Evolutionary conservation across 2,113 vertebrate species (phyloP).

Genomic region (Hipposideros armiger): DNA sequence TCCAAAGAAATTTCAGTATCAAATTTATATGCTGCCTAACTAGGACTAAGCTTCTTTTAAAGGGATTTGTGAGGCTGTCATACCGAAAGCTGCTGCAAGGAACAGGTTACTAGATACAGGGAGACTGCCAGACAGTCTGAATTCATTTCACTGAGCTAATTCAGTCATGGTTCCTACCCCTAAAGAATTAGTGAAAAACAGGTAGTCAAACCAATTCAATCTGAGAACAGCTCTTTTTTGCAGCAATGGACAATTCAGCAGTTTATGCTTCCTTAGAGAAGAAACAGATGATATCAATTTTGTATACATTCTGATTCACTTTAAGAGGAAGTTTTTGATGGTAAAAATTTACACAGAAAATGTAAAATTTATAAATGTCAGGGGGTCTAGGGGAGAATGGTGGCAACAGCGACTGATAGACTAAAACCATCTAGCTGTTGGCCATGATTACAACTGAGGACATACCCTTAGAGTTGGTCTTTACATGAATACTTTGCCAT

Average conservation of each 20-base stretch:
- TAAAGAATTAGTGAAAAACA: constrained; percentile 26
- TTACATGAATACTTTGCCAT: not conserved
- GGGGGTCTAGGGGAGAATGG: not conserved
- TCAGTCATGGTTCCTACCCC: not conserved
- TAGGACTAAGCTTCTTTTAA: not conserved
- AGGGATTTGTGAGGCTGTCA: not conserved
- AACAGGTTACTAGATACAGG: not conserved
- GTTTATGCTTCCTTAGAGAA: not conserved
- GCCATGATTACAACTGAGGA: not conserved
- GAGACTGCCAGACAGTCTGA: not conserved
- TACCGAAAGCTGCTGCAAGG: not conserved
- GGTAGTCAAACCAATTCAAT: not conserved
- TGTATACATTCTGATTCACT: not conserved
- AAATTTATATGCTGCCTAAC: constrained; percentile 7
- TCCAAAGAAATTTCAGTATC: constrained; percentile 9
- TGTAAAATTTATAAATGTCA: not conserved
- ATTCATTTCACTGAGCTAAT: not conserved
- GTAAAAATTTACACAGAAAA: not conserved
- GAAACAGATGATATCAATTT: not conserved
- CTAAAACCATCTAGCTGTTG: not conserved
- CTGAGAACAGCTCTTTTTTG: not conserved
- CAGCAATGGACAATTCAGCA: not conserved
- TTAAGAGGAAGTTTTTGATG: not conserved
- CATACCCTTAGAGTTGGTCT: not conserved
- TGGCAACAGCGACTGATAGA: not conserved